A percentile compares a stretch with the other conserved stretches of the same genome.
These are phyloP conservation scores for Gobio occitaniae DNA, from an alignment of 2,797 vertebrate species.

Conservation along the genomic window DNA sequence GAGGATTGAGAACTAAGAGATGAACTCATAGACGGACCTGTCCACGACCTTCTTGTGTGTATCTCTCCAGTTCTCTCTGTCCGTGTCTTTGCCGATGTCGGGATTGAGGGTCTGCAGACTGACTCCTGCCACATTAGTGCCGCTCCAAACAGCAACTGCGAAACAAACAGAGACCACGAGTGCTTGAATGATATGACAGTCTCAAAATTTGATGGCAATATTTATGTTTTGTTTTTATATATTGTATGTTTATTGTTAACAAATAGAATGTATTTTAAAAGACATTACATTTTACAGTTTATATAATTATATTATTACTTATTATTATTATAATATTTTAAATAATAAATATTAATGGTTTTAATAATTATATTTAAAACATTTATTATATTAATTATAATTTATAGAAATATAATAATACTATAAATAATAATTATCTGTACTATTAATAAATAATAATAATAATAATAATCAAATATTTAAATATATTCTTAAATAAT, in stretches of 20 bases:
- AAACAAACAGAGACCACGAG: background rate
- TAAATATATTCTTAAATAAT: too few species aligned
- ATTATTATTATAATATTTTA: background rate
- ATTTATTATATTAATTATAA: background rate
- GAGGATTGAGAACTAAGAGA: background rate
- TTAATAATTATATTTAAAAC: background rate
- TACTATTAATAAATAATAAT: too few species aligned
- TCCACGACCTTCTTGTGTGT: conserved; percentile 93
- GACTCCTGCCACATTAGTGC: conserved; percentile 92
- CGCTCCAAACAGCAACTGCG: conserved; percentile 94
- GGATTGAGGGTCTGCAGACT: conserved; percentile 90
- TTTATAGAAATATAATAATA: too few species aligned
- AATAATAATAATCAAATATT: too few species aligned
- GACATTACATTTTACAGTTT: background rate
- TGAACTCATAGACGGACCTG: conserved; percentile 76
- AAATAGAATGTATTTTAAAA: background rate
- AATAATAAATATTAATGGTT: background rate
- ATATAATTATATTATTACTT: background rate
- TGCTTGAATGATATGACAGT: background rate
- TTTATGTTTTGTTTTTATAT: background rate
- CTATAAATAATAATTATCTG: too few species aligned
- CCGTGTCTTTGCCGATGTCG: conserved; percentile 85
- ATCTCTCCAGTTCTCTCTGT: conserved; percentile 91
- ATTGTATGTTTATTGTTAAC: background rate
- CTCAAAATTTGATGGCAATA: background rate